Base-by-base conservation (phyloP, 2,888 invertebrate species). In the Ophonus ardosiacus region DNA sequence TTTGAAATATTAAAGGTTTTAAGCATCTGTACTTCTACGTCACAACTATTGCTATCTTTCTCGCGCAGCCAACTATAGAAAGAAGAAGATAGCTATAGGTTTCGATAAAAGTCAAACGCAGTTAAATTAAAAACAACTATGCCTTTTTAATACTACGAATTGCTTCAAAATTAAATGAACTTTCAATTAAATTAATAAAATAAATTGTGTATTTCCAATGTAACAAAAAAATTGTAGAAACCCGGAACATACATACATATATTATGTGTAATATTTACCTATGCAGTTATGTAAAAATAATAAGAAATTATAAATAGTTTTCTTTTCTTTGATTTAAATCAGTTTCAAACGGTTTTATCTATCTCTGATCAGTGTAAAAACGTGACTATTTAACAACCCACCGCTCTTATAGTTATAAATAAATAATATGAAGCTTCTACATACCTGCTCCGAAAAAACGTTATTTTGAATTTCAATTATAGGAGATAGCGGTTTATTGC, bases 401-500 rank as follows among this genome's bases (percentile, higher is more conserved):
- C 57, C 56, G 56, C 4, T n/a, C 15, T 8, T 59, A 18, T 59
- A 59, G 15, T 5, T 59, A 59, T 17, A 17, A n/a, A n/a, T 59
- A n/a, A 59, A 59, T 56, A 56, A 51, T 8, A 51, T 13, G 1
- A 3, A 56, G 31, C 31, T 31, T 31, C 5, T n/a, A 56, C 56
- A 59, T 59, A 59, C 59, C 59, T 59, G 59, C 59, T 17, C 15
- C 15, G 15, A 17, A 59, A 17, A 59, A 59, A 59, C 17, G 2
- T 59, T 59, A 17, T 59, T 59, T 59, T 59, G 5, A 59, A 59
- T 59, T 59, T 59, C 59, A 59, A 17, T 59, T 56, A 7, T 56
- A 56, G 56, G 56, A 56, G 56, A 56, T 1, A 6, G 56, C 5
- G 56, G n/a, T 56, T 56, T 56, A 56, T 56, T 56, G 56, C 56